These are phyloP conservation scores for Megatriorchis doriae DNA, from an alignment of 2,113 vertebrate species.

Conservation along the genomic window DNA sequence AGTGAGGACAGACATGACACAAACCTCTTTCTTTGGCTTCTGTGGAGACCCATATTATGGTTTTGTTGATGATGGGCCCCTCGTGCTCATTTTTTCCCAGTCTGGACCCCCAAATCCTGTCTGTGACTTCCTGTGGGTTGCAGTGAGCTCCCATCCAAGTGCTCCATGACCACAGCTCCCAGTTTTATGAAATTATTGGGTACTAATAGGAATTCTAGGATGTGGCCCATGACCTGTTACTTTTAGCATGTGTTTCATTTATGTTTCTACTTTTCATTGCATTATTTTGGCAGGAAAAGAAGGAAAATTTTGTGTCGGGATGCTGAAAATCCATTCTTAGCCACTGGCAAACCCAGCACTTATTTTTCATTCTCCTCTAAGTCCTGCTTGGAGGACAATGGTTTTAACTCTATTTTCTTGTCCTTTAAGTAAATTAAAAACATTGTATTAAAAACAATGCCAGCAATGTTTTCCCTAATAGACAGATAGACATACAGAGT, in stretches of 20 bases:
- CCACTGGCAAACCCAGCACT: not conserved
- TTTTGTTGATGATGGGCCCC: not conserved
- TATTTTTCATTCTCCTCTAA: not conserved
- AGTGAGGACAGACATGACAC: not conserved
- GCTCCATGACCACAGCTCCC: not conserved
- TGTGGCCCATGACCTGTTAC: not conserved
- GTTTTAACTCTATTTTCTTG: conserved; percentile 47
- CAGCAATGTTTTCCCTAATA: conserved; percentile 50
- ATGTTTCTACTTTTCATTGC: conserved; percentile 5
- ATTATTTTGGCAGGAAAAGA: conserved; percentile 42
- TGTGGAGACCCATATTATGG: not conserved
- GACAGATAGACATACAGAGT: conserved; percentile 12
- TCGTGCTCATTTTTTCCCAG: fast-evolving
- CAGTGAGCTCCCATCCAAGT: not conserved
- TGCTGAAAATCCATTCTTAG: conserved; percentile 12
- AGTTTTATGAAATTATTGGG: not conserved
- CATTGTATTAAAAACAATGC: conserved; percentile 40
- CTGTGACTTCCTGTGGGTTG: not conserved
- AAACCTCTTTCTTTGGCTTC: not conserved
- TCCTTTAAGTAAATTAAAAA: conserved; percentile 48
- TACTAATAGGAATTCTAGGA: not conserved
- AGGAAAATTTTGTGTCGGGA: not conserved
- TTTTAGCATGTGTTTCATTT: conserved; percentile 26
- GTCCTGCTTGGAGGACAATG: conserved; percentile 5
- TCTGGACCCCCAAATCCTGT: not conserved